Evolutionary conservation across 2,888 invertebrate species (phyloP).

Genomic region (Lasioglossum zephyrum): DNA sequence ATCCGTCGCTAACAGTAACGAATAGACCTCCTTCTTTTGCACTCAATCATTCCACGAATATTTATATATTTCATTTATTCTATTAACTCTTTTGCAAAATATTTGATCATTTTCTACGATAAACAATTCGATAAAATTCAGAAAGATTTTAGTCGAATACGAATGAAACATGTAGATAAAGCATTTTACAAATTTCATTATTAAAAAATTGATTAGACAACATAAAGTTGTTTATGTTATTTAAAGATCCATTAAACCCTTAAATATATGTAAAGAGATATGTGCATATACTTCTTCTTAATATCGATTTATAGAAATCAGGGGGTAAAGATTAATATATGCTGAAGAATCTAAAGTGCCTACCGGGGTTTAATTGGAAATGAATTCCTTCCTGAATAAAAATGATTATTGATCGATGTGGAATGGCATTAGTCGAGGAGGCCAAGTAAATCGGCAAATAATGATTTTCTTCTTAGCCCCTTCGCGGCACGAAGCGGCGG

Average conservation of each 20-base stretch:
- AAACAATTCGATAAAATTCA: neutral
- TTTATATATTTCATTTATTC: neutral
- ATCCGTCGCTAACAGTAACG: neutral
- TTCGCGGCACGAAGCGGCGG: neutral
- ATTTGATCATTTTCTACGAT: neutral
- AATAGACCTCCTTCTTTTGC: neutral
- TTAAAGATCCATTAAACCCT: too few species aligned
- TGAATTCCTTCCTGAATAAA: neutral
- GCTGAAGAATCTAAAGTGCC: neutral
- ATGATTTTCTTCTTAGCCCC: neutral
- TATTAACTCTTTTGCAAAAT: neutral
- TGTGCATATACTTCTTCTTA: neutral
- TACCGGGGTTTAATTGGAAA: neutral
- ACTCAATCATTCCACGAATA: neutral
- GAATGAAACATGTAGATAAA: too few species aligned
- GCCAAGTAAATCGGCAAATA: neutral
- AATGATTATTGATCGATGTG: neutral
- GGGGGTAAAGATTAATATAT: neutral
- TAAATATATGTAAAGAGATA: too few species aligned
- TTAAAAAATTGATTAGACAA: too few species aligned
- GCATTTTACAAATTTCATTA: too few species aligned
- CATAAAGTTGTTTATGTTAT: too few species aligned
- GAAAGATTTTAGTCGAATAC: neutral
- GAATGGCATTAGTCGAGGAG: neutral
- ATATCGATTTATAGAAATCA: neutral